These are phyloP conservation scores for Drosophila ohnishii DNA, from an alignment of 1,140 invertebrate genomes.

Conservation along the genomic window DNA sequence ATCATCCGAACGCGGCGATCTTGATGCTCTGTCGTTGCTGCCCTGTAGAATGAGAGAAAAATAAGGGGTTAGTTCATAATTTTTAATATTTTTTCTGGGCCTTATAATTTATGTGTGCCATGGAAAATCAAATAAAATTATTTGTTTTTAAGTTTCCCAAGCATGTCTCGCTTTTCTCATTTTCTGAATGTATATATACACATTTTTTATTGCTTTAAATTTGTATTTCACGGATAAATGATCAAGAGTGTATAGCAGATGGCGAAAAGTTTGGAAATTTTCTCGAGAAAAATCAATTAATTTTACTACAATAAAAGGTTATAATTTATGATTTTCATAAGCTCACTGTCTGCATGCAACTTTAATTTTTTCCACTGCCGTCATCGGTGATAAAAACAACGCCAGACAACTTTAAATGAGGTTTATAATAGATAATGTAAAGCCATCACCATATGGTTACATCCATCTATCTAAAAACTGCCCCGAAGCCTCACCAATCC, in stretches of 20 bases:
- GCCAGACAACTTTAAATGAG: background rate
- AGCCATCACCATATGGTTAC: conserved; percentile 11
- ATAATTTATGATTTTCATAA: background rate
- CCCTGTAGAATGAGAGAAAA: conserved; percentile 44
- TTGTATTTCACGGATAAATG: background rate
- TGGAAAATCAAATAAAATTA: background rate
- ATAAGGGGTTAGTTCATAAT: background rate
- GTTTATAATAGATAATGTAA: background rate
- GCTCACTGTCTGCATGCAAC: background rate
- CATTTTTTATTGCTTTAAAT: background rate
- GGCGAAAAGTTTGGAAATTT: background rate
- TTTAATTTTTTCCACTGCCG: too few species aligned
- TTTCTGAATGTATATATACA: too few species aligned
- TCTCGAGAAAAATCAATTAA: background rate
- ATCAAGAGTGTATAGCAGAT: background rate
- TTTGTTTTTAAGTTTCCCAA: too few species aligned
- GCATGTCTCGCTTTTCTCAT: background rate
- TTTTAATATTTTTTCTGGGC: background rate
- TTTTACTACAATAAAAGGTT: background rate
- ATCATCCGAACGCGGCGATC: conserved; percentile 79
- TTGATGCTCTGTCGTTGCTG: conserved; percentile 81
- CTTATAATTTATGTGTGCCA: background rate
- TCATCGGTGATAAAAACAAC: background rate
- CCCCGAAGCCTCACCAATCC: background rate
- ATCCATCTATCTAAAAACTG: background rate